phyloP scores from a whole-genome alignment of 2,888 invertebrate genomes.

The Cremastinae sp. region DNA sequence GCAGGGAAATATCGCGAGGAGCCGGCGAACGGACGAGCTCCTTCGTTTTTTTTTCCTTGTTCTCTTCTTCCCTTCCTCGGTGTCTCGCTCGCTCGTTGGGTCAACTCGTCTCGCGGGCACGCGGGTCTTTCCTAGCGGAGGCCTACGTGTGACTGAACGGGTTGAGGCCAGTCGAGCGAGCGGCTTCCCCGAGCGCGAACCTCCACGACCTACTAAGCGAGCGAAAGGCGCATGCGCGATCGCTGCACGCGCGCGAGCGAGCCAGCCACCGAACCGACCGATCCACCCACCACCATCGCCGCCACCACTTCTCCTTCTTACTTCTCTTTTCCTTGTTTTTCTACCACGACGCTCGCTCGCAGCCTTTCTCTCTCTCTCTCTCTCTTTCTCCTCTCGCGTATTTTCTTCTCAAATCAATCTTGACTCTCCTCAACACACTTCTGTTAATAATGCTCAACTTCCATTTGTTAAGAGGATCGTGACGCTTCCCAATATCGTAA shows the following conservation, averaged over 20 bases:
- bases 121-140: conserved; percentile 60
- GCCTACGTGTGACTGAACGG: conserved; percentile 68
- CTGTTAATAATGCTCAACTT: too few species aligned
- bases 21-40: conserved; percentile 41
- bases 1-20: conserved; percentile 31
- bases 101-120: conserved; percentile 29
- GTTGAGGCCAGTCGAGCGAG: conserved; percentile 61
- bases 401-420: too few species aligned
- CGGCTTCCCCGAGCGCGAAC: conserved; percentile 63
- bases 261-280: conserved; percentile 64
- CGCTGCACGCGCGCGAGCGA: conserved; percentile 40
- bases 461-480: too few species aligned
- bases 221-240: conserved; percentile 64
- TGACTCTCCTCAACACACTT: too few species aligned
- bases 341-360: conserved; percentile 54
- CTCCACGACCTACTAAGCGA: conserved; percentile 70
- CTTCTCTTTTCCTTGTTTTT: conserved; percentile 49
- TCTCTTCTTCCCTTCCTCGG: conserved; percentile 46
- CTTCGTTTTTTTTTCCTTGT: conserved; percentile 52
- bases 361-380: conserved; percentile 47
- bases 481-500: too few species aligned
- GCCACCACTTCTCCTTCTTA: conserved; percentile 33
- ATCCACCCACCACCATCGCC: conserved; percentile 59
- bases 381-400: too few species aligned
- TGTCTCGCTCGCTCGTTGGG: conserved; percentile 36